Conservation (phyloP, 2,888 invertebrate genomes). For the Chouioia cunea region DNA sequence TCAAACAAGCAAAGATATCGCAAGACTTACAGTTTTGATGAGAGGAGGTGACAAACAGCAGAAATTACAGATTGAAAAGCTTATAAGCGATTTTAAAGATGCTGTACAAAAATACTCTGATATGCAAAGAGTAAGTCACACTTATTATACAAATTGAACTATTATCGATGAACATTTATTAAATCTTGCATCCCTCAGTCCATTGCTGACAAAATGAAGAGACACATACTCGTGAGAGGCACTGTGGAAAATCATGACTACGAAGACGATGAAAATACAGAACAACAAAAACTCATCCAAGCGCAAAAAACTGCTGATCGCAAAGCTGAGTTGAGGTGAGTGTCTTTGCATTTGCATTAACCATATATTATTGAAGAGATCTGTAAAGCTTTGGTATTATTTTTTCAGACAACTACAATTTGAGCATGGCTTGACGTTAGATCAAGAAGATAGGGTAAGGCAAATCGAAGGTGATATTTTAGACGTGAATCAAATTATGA, state of each 20-base stretch:
- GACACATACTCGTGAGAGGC: constrained; percentile 59
- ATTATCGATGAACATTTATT: constrained; percentile 1
- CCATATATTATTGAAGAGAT: background rate
- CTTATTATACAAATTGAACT: background rate
- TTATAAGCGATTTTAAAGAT: constrained; percentile 86
- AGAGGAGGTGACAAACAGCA: constrained; percentile 82
- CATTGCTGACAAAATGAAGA: constrained; percentile 64
- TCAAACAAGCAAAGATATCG: constrained; percentile 80
- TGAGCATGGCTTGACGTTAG: constrained; percentile 83
- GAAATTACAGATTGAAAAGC: constrained; percentile 85
- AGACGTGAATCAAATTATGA: constrained; percentile 88
- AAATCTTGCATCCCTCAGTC: constrained; percentile 51
- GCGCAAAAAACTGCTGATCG: constrained; percentile 59
- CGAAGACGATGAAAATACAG: constrained; percentile 55
- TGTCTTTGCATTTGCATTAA: no score
- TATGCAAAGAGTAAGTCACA: constrained; percentile 79
- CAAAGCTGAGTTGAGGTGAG: constrained; percentile 60
- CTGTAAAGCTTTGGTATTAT: constrained; percentile 22
- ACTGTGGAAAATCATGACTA: constrained; percentile 55
- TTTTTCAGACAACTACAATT: constrained; percentile 76
- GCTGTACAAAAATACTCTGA: constrained; percentile 82
- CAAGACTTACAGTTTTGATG: constrained; percentile 78
- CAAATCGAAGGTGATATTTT: constrained; percentile 86
- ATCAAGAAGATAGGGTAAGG: constrained; percentile 83
- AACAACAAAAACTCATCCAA: constrained; percentile 60